A percentile compares a stretch with the other conserved stretches of the same genome.
Evolutionary conservation across 2,797 vertebrate species (phyloP).

Genomic region (Spinibarbus caldwelli): DNA sequence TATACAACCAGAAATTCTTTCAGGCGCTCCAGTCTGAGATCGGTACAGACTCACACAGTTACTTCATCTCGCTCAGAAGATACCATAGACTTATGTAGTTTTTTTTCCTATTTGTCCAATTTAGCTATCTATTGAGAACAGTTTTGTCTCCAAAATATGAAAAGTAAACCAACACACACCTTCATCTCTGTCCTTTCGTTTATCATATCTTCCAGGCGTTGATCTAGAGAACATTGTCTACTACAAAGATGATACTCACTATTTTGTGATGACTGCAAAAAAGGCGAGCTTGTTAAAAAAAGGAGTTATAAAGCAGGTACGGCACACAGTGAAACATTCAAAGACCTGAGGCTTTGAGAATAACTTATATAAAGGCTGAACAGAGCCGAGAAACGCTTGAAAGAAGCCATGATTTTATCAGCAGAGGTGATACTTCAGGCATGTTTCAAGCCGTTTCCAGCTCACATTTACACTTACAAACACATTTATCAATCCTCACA

Average conservation of each 20-base stretch:
- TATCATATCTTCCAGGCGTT: conserved; percentile 81
- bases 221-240: conserved; percentile 98
- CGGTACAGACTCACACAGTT: conserved; percentile 71
- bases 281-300: conserved; percentile 90
- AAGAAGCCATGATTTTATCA: background rate
- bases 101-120: no score
- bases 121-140: no score
- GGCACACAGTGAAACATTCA: conserved; percentile 57
- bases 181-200: background rate
- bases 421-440: background rate
- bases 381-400: background rate
- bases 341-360: conserved; percentile 53
- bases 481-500: background rate
- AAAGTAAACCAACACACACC: background rate
- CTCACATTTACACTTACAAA: background rate
- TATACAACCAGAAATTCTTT: conserved; percentile 98
- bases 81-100: no score
- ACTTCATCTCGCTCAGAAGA: no score
- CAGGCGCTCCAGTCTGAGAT: conserved; percentile 87
- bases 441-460: background rate
- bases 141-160: background rate
- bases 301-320: conserved; percentile 91
- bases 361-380: conserved; percentile 41
- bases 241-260: conserved; percentile 97
- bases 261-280: conserved; percentile 98